phyloP scores from a whole-genome alignment of 2,113 vertebrate genomes.

The Gavia stellata region DNA sequence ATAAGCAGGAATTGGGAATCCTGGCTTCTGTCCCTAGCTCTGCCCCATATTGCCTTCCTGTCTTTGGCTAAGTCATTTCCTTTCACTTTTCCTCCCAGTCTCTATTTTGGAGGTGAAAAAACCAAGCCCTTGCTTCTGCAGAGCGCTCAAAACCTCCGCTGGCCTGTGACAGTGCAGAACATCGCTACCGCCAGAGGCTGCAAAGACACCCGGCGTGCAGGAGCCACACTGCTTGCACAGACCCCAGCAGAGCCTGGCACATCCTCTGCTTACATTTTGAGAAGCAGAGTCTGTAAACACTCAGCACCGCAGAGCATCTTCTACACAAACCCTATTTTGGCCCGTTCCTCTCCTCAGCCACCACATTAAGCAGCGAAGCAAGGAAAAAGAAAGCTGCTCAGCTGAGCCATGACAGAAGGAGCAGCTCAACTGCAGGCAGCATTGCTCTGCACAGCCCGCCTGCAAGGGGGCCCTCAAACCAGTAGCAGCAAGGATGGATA shows the following conservation, averaged over 20 bases:
- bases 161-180: neutral
- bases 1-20: neutral
- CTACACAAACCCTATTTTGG: neutral
- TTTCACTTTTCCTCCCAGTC: slow-evolving; percentile 14
- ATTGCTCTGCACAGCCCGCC: neutral
- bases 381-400: neutral
- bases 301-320: neutral
- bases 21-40: neutral
- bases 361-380: neutral
- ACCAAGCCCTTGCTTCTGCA: neutral
- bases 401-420: neutral
- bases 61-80: slow-evolving; percentile 13
- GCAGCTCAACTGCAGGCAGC: neutral
- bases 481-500: neutral
- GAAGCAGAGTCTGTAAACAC: neutral
- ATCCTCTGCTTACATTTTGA: neutral
- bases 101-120: neutral
- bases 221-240: accelerated
- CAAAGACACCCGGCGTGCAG: neutral
- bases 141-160: neutral
- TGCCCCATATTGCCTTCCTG: slow-evolving; percentile 35
- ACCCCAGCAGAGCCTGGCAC: neutral
- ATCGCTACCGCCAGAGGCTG: neutral
- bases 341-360: neutral
- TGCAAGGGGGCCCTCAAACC: neutral